Evolutionary conservation across 2,797 vertebrate species (phyloP).

Genomic region (Dermochelys coriacea): DNA sequence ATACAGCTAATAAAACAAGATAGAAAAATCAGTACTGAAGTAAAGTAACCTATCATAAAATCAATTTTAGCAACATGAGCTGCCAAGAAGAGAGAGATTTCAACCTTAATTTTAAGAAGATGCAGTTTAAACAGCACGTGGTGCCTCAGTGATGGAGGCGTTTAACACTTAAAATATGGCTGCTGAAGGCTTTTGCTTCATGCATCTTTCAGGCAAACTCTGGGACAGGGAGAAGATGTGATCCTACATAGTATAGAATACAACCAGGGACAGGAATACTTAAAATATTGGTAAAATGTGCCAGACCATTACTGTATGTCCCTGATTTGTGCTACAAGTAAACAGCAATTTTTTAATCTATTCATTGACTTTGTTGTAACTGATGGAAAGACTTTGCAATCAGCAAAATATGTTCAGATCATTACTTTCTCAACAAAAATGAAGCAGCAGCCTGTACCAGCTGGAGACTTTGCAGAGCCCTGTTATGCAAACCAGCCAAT

Average conservation of each 20-base stretch:
- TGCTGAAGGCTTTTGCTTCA: constrained; percentile 30
- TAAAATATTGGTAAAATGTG: constrained; percentile 21
- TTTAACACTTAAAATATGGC: constrained; percentile 30
- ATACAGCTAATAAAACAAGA: constrained; percentile 52
- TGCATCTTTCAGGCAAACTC: constrained; percentile 15
- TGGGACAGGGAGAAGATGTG: constrained; percentile 10
- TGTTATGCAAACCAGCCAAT: constrained; percentile 69
- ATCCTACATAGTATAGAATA: not conserved
- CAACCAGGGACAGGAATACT: not conserved
- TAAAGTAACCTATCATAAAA: constrained; percentile 66
- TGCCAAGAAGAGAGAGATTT: constrained; percentile 27
- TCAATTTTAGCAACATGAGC: constrained; percentile 69
- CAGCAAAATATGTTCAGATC: constrained; percentile 24
- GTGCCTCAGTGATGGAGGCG: constrained; percentile 35
- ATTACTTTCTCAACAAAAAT: not conserved
- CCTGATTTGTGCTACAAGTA: not conserved
- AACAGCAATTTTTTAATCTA: constrained; percentile 42
- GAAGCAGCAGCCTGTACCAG: constrained; percentile 32
- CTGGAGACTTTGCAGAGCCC: constrained; percentile 63
- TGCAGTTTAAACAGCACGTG: constrained; percentile 10
- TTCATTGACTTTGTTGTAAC: not conserved
- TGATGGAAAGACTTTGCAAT: not conserved
- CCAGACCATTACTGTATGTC: not conserved
- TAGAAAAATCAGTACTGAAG: constrained; percentile 47
- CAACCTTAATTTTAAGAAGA: constrained; percentile 46